phyloP scores from a whole-genome alignment of 2,888 invertebrate genomes.

The Ochropleura leucogaster region DNA sequence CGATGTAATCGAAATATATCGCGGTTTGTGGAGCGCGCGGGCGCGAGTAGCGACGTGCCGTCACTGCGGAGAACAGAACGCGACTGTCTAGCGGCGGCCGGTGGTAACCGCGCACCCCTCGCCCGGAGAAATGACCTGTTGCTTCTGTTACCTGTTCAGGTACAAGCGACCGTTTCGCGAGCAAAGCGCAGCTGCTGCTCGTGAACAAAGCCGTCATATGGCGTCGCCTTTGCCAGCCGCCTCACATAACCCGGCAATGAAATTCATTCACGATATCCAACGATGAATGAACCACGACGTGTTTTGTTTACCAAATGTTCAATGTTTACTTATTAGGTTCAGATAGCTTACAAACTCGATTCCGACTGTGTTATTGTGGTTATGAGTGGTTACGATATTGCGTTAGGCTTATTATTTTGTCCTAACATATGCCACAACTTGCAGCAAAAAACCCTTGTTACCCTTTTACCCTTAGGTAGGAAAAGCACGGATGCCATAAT shows the following conservation, averaged over 20 bases:
- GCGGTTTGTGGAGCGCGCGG: slow-evolving; percentile 66
- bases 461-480: not conserved
- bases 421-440: not conserved
- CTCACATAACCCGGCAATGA: slow-evolving; percentile 67
- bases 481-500: slow-evolving; percentile 7
- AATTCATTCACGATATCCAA: slow-evolving; percentile 80
- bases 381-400: not conserved
- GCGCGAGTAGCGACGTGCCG: slow-evolving; percentile 73
- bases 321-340: slow-evolving; percentile 52
- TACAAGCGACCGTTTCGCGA: slow-evolving; percentile 84
- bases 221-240: slow-evolving; percentile 69
- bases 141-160: slow-evolving; percentile 89
- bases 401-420: not conserved
- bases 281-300: slow-evolving; percentile 84
- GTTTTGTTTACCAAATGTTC: slow-evolving; percentile 78
- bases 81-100: slow-evolving; percentile 76
- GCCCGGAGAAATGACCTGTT: slow-evolving; percentile 88
- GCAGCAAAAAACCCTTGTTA: not conserved
- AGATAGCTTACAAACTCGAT: slow-evolving; percentile 23
- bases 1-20: slow-evolving; percentile 69
- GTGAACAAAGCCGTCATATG: slow-evolving; percentile 85
- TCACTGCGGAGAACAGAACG: slow-evolving; percentile 71
- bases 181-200: slow-evolving; percentile 82
- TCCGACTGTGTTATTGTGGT: slow-evolving; percentile 10
- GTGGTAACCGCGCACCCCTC: slow-evolving; percentile 79